Evolutionary conservation across 2,797 vertebrate species (phyloP).

Genomic region (Petrocephalus schoutedeni): DNA sequence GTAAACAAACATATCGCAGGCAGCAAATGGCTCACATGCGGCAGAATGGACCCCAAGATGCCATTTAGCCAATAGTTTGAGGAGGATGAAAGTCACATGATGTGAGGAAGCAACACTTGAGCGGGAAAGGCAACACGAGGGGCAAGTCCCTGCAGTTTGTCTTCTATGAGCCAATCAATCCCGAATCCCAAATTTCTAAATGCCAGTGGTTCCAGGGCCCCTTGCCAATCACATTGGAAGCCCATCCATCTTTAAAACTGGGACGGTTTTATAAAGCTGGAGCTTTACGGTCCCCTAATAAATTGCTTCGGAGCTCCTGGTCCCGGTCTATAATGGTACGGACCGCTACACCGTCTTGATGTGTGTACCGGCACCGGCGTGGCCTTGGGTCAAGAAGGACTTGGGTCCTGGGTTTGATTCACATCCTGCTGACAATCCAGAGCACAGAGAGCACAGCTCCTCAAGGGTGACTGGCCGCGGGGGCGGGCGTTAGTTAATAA

Average conservation of each 20-base stretch:
- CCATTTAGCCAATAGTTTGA: neutral
- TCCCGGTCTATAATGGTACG: neutral
- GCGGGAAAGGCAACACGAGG: neutral
- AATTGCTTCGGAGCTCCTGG: too few species aligned
- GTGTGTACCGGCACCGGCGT: neutral
- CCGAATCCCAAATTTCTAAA: neutral
- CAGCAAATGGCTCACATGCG: neutral
- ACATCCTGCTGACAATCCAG: neutral
- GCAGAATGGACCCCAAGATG: neutral
- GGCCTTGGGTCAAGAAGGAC: neutral
- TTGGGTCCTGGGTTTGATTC: neutral
- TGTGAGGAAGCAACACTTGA: neutral
- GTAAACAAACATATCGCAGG: neutral
- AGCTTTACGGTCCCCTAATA: too few species aligned
- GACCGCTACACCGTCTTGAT: neutral
- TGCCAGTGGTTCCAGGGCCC: neutral
- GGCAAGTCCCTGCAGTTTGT: neutral
- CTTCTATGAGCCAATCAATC: neutral
- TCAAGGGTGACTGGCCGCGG: neutral
- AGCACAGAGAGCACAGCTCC: neutral
- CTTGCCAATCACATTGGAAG: neutral
- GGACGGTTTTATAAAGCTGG: neutral
- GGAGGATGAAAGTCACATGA: neutral
- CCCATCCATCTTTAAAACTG: neutral
- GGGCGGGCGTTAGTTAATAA: neutral